Base-by-base conservation (phyloP, 2,797 vertebrate species). In the Rhinichthys osculus region DNA sequence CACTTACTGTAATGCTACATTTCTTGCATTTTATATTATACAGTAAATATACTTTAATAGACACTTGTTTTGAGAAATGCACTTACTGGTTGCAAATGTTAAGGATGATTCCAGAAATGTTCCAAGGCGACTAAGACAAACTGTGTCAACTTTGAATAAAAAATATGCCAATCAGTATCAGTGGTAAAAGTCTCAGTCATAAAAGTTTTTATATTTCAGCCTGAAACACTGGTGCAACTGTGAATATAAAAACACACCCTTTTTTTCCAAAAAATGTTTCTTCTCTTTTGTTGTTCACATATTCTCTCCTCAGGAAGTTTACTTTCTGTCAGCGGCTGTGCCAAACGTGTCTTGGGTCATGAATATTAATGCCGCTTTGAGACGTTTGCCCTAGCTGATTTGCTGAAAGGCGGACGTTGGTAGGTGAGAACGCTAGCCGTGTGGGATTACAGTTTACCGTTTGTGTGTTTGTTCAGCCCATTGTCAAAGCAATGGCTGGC, bases 381-480 rank as follows among this genome's bases (percentile, higher is more conserved):
- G 62, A 67, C 19, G 19, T 35, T 80, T 66, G 78, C 40, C 40
- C 19, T 67, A 44, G 44, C n/a, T 62, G 59, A 44, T 80, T 50
- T 80, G 42, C 78, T 80, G 78, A 80, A 73, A 80, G 59, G 62
- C 62, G n/a, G 78, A 80, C 19, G 6, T 44, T 80, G 62, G 42
- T 67, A 80, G 59, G 62, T 80, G 27, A 78, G 76, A 78, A 62
- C 2, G 23, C 38, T 78, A 42, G 38, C 54, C 54, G 57, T n/a
- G 76, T 78, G 76, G 76, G 76, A 78, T 19, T 42, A 78, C 23
- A 30, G 76, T 78, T 42, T 78, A 59, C 52, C 52, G 35, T 54
- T 78, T 78, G 23, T 78, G 76, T 78, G 35, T 78, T 78, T 78
- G 52, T 78, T 78, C 76, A 78, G 76, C 76, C 52, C 35, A 59